Conservation (phyloP, 2,113 vertebrate genomes). For the Gulo gulo region DNA sequence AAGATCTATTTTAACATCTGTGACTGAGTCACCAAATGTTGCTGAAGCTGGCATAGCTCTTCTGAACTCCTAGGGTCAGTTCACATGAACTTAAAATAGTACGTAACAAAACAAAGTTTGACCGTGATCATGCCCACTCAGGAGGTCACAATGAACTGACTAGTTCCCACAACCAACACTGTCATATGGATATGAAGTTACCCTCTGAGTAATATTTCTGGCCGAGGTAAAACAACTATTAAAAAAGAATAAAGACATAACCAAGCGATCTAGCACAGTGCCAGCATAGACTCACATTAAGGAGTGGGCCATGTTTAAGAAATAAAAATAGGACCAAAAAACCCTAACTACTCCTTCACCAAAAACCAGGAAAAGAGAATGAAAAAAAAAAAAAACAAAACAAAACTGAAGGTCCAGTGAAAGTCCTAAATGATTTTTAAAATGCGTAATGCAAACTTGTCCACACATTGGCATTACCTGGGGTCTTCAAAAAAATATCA, state of each 20-base stretch:
- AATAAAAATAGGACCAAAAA: background rate
- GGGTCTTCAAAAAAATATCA: background rate
- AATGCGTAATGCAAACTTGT: background rate
- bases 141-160: background rate
- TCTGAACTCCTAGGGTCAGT: slow-evolving; percentile 52
- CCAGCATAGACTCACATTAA: background rate
- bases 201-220: background rate
- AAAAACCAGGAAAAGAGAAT: background rate
- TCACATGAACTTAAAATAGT: slow-evolving; percentile 55
- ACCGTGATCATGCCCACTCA: background rate
- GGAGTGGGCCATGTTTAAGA: background rate
- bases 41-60: slow-evolving; percentile 38
- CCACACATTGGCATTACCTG: background rate
- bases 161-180: slow-evolving; percentile 29
- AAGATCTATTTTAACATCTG: slow-evolving; percentile 63
- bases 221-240: background rate
- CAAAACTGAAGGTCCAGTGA: background rate
- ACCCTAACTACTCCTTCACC: background rate
- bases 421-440: background rate
- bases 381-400: background rate
- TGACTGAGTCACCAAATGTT: slow-evolving; percentile 55
- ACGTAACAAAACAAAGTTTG: background rate
- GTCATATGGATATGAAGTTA: background rate
- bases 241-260: background rate
- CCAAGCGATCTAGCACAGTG: background rate